phyloP scores from a whole-genome alignment of 2,797 vertebrate genomes.

The Onychomys leucogaster region DNA sequence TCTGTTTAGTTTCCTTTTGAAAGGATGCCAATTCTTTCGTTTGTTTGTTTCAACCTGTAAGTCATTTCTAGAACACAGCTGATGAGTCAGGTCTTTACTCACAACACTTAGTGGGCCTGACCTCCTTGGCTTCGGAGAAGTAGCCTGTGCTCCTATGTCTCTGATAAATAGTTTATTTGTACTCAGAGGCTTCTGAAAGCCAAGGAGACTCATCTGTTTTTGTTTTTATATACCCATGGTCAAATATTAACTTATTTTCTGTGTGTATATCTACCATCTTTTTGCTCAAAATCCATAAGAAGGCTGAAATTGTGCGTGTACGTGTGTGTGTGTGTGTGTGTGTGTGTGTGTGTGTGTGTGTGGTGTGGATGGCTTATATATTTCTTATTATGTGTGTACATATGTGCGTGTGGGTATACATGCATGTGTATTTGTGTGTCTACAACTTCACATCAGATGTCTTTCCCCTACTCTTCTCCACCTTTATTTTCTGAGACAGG shows the following conservation, averaged over 20 bases:
- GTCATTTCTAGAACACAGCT: not conserved
- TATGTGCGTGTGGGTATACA: not conserved
- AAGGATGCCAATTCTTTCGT: not conserved
- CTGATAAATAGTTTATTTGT: slow-evolving; percentile 59
- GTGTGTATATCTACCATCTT: not conserved
- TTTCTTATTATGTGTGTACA: not conserved
- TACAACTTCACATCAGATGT: not conserved
- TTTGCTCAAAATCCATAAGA: not conserved
- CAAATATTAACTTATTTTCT: not conserved
- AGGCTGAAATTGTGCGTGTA: not conserved
- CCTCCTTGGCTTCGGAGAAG: not conserved
- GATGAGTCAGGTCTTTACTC: not conserved
- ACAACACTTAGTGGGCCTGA: not conserved
- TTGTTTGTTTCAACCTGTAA: not conserved
- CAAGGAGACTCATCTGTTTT: not conserved
- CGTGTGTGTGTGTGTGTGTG: not conserved
- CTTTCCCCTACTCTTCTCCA: not conserved
- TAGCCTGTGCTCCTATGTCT: not conserved
- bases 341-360: not conserved
- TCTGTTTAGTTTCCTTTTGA: slow-evolving; percentile 37
- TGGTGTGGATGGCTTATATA: not conserved
- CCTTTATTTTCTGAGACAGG: not conserved
- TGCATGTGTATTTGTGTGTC: not conserved
- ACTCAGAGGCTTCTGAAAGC: not conserved
- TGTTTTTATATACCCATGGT: not conserved